phyloP scores from a whole-genome alignment of 2,888 invertebrate genomes.

The Cynaeus angustus region DNA sequence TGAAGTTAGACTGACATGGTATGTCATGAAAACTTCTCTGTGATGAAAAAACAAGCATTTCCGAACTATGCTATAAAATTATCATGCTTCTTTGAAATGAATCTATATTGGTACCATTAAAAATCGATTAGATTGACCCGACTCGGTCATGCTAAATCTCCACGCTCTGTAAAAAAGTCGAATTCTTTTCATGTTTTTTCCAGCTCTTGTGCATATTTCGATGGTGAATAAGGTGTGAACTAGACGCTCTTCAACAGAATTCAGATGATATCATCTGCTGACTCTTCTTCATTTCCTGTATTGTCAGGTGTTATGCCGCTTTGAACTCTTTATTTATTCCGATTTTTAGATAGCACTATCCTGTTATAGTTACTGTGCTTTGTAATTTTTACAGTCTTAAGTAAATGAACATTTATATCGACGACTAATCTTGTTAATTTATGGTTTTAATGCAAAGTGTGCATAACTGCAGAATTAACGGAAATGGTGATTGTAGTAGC shows the following conservation, averaged over 20 bases:
- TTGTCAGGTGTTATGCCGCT: neutral
- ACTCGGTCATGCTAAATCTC: too few relatives aligned
- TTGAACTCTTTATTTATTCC: neutral
- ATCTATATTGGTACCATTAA: too few relatives aligned
- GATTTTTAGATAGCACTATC: slow-evolving; percentile 1
- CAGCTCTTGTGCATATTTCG: too few relatives aligned
- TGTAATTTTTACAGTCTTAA: neutral
- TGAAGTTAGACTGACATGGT: too few relatives aligned
- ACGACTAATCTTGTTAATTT: neutral
- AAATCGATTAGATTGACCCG: too few relatives aligned
- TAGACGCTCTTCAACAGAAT: neutral
- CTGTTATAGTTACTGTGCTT: neutral
- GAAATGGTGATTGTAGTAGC: neutral
- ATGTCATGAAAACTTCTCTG: too few relatives aligned
- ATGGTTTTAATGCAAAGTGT: neutral
- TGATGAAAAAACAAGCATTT: too few relatives aligned
- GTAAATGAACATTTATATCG: neutral
- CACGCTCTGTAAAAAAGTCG: too few relatives aligned
- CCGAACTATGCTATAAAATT: too few relatives aligned
- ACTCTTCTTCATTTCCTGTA: slow-evolving; percentile 3
- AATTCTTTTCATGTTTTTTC: too few relatives aligned
- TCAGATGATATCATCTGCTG: neutral
- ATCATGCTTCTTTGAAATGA: too few relatives aligned
- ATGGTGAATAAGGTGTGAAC: neutral
- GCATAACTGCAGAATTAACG: neutral